Conservation (phyloP, 2,888 invertebrate genomes). For the Plebejus melissa region DNA sequence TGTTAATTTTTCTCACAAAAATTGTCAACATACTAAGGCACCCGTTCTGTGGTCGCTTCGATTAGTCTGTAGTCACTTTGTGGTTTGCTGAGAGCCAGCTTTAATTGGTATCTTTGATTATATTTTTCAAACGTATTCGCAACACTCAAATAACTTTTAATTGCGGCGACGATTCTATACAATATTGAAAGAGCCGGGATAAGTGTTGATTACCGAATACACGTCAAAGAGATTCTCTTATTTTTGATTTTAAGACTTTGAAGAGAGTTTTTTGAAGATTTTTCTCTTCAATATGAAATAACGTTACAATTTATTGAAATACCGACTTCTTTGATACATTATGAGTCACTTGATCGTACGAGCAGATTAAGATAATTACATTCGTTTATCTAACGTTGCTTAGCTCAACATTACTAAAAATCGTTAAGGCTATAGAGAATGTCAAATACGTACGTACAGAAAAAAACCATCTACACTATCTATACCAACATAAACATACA, state of each 20-base stretch:
- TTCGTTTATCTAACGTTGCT: background rate
- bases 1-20: background rate
- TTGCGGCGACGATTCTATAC: constrained; percentile 32
- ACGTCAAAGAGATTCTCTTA: background rate
- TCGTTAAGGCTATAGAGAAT: too few species aligned
- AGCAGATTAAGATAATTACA: background rate
- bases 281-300: background rate
- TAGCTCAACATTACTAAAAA: too few species aligned
- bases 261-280: background rate
- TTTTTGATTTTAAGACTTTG: background rate
- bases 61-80: constrained; percentile 38
- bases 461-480: too few species aligned
- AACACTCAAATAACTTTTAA: constrained; percentile 38
- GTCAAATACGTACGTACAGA: too few species aligned
- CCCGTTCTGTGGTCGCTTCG: constrained; percentile 36
- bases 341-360: background rate
- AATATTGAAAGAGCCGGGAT: constrained; percentile 5
- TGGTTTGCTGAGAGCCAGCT: constrained; percentile 38
- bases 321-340: background rate
- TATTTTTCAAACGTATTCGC: constrained; percentile 38
- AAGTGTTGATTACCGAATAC: constrained; percentile 17
- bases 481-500: too few species aligned
- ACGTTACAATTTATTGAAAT: background rate
- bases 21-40: constrained; percentile 26
- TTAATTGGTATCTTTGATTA: constrained; percentile 60